Percentiles rank a stretch among this genome's conserved stretches.
These are phyloP conservation scores for Paraescarpia echinospica DNA, from an alignment of 1,140 invertebrate genomes.

Conservation along the genomic window DNA sequence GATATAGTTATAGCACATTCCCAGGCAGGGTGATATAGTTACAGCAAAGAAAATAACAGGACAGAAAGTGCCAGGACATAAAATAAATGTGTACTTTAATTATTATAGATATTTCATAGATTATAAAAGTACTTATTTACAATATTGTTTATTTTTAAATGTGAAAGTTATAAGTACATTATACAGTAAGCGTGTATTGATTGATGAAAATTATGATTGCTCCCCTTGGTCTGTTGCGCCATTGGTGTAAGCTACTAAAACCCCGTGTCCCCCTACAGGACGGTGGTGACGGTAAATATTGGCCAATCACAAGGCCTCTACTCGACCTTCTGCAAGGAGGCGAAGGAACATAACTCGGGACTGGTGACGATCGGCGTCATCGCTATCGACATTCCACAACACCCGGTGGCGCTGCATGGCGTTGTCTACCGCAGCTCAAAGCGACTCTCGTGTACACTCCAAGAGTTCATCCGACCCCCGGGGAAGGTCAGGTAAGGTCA, in stretches of 20 bases:
- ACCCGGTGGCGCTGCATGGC: slow-evolving; percentile 92
- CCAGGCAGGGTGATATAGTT: too few species aligned
- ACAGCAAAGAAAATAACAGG: too few species aligned
- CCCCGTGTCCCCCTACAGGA: slow-evolving; percentile 62
- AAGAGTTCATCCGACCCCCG: slow-evolving; percentile 42
- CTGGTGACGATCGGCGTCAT: slow-evolving; percentile 85
- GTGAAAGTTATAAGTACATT: too few species aligned
- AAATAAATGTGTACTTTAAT: too few species aligned
- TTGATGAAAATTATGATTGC: too few species aligned
- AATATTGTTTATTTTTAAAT: too few species aligned
- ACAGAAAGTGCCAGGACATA: too few species aligned
- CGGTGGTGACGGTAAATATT: slow-evolving; percentile 89
- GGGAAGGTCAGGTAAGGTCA: not conserved
- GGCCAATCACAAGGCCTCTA: slow-evolving; percentile 90
- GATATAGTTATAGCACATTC: too few species aligned
- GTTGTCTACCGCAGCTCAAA: slow-evolving; percentile 95
- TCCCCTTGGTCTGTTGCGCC: too few species aligned
- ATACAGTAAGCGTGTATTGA: too few species aligned
- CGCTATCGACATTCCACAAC: slow-evolving; percentile 92
- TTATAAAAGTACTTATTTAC: too few species aligned
- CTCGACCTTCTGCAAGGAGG: slow-evolving; percentile 67
- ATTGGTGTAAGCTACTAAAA: not conserved
- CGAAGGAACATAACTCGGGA: slow-evolving; percentile 84
- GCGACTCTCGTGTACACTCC: slow-evolving; percentile 66
- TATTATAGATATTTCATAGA: too few species aligned